These are phyloP conservation scores for Myotis brandtii DNA, from an alignment of 2,113 vertebrate genomes.

Conservation along the genomic window DNA sequence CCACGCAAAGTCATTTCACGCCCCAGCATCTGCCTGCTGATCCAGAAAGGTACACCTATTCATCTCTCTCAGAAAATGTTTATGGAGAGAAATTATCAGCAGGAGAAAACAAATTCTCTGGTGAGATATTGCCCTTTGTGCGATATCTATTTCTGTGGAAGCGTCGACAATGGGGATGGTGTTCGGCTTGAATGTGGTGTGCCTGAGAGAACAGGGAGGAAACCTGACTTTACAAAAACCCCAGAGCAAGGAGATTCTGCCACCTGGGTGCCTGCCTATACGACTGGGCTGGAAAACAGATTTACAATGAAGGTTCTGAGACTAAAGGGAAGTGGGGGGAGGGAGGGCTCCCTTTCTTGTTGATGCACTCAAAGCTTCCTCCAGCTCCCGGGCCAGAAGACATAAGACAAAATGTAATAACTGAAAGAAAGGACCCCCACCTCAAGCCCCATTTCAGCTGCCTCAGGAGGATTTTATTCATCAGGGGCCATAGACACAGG, in stretches of 20 bases:
- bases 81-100: constrained; percentile 62
- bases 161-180: background rate
- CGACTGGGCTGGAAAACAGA: background rate
- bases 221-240: background rate
- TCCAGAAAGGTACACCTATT: constrained; percentile 71
- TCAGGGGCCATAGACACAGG: background rate
- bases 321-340: background rate
- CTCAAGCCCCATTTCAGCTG: background rate
- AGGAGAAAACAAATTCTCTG: constrained; percentile 62
- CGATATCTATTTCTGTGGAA: constrained; percentile 6
- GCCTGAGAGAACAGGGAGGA: background rate
- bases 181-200: background rate
- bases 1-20: constrained; percentile 59
- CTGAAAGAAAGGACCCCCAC: background rate
- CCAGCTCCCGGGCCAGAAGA: background rate
- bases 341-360: background rate
- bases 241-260: background rate
- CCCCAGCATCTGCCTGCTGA: constrained; percentile 37
- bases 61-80: constrained; percentile 70
- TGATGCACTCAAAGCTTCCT: background rate
- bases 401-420: background rate
- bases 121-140: constrained; percentile 8
- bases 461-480: background rate
- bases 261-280: background rate
- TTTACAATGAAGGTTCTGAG: constrained; percentile 22